phyloP scores from a whole-genome alignment of 2,888 invertebrate genomes.

The Nomada flava region DNA sequence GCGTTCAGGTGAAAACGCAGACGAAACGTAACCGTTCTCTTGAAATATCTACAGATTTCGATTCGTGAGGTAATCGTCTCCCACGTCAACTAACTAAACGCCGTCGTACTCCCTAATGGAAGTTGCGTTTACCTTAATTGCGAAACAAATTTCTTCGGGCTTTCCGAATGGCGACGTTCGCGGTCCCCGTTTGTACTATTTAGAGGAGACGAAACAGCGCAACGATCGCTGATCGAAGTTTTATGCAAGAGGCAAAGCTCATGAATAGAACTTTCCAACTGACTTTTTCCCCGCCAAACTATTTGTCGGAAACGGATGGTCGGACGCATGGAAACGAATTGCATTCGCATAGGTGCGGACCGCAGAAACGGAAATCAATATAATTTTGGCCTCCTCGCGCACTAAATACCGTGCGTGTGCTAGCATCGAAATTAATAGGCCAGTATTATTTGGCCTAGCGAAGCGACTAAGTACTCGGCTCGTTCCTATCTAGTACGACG shows the following conservation, averaged over 20 bases:
- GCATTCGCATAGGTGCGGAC: neutral
- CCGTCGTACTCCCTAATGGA: constrained; percentile 7
- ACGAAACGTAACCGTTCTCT: constrained; percentile 46
- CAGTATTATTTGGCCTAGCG: constrained; percentile 74
- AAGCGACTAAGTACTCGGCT: constrained; percentile 73
- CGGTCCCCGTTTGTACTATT: neutral
- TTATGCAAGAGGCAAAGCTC: neutral
- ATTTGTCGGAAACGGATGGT: too few species aligned
- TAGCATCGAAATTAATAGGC: constrained; percentile 68
- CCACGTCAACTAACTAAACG: neutral
- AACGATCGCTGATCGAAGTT: neutral
- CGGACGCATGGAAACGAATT: too few species aligned
- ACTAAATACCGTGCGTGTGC: constrained; percentile 29
- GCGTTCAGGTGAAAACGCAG: constrained; percentile 53
- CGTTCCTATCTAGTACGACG: constrained; percentile 61
- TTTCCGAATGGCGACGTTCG: neutral
- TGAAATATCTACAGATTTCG: constrained; percentile 24
- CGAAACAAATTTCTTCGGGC: constrained; percentile 23
- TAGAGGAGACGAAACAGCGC: neutral
- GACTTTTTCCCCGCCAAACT: too few species aligned
- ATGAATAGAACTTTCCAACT: too few species aligned
- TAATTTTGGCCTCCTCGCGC: constrained; percentile 10
- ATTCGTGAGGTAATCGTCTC: constrained; percentile 22
- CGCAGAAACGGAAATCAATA: constrained; percentile 30
- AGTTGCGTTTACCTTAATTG: constrained; percentile 6